These are phyloP conservation scores for Turnix velox DNA, from an alignment of 2,113 vertebrate genomes.

Conservation along the genomic window DNA sequence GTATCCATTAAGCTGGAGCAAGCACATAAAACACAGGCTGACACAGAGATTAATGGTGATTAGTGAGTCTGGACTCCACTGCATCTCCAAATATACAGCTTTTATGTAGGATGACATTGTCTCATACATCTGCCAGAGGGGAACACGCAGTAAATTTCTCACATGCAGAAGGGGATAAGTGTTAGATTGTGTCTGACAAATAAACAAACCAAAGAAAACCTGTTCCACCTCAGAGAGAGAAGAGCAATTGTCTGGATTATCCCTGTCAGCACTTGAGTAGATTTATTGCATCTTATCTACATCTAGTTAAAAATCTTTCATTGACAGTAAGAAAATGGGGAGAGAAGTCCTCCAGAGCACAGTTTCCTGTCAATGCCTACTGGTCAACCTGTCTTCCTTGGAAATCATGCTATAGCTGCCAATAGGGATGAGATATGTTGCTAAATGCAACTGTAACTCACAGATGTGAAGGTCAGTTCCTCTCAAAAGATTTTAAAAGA, in stretches of 20 bases:
- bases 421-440: not conserved
- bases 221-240: slow-evolving; percentile 14
- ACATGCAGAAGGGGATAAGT: not conserved
- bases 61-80: not conserved
- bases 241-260: slow-evolving; percentile 16
- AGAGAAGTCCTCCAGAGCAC: not conserved
- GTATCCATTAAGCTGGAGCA: not conserved
- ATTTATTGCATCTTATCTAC: slow-evolving; percentile 51
- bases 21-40: slow-evolving; percentile 31
- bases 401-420: not conserved
- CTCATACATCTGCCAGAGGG: slow-evolving; percentile 46
- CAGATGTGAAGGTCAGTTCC: not conserved
- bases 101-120: slow-evolving; percentile 20
- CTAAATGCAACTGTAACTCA: not conserved
- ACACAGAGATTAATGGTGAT: slow-evolving; percentile 41
- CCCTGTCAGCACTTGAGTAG: slow-evolving; percentile 27
- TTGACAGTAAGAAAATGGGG: not conserved
- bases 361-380: not conserved
- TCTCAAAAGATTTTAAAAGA: not conserved
- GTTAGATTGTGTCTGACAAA: slow-evolving; percentile 35
- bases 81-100: slow-evolving; percentile 32
- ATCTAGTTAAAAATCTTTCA: slow-evolving; percentile 45
- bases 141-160: slow-evolving; percentile 35
- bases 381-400: not conserved
- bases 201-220: slow-evolving; percentile 42